Base-by-base conservation (phyloP, 1,140 invertebrate species). In the Leptopilina clavipes region DNA sequence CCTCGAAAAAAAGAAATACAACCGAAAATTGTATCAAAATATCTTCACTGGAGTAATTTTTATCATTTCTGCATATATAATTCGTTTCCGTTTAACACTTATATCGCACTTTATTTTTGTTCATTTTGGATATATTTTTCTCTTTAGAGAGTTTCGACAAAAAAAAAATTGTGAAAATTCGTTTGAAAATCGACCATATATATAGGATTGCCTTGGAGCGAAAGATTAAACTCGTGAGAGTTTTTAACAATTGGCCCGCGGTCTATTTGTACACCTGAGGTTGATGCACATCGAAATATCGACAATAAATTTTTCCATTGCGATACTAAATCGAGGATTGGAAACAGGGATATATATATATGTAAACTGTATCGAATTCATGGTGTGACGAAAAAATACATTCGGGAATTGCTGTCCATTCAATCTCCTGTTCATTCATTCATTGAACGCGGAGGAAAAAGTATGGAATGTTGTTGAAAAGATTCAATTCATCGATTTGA, bases 201-300 rank as follows among this genome's bases (percentile, higher is more conserved):
- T 76, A 77, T 5, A 31, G 59, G 76, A 87, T 86, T 77, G 86
- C 85, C 83, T 73, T 40, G 78, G 74, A 85, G 87, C 88, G 73
- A 83, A 84, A 88, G 88, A 88, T 90, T 89, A 88, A 90, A 87
- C 83, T 86, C 84, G 77, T 78, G 81, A 78, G 79, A 81, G 74
- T 86, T 88, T 87, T 84, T 82, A 82, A 84, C 85, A 81, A 86
- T 81, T 81, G 79, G 85, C 88, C 84, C 78, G 83, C 77, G 88
- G 89, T 84, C 80, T 90, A 84, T 90, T 90, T 90, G 84, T 84
- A 87, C 89, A 90, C 86, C 89, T 89, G 89, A 89, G 79, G 82
- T 85, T 79, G 72, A 79, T 70, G 70, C 74, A 65, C 70, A 59
- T 75, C 48, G 54, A 65, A 65, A 65, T 65, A 65, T 65, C 19